Base-by-base conservation (phyloP, 2,888 invertebrate genomes). In the Octodonta nipae region DNA sequence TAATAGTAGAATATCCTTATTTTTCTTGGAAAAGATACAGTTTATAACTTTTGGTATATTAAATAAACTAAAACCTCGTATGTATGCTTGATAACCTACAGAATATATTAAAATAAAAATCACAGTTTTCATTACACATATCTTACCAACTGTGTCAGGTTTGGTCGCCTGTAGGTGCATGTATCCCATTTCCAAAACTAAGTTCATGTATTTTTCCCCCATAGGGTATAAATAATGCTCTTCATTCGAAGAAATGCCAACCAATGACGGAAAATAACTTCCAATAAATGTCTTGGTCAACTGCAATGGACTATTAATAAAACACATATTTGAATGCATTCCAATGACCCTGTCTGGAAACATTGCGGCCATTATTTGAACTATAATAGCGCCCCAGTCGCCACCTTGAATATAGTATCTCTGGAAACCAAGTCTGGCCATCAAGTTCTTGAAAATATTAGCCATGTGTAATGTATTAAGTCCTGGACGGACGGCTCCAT, bases 121-220 rank as follows among this genome's bases (percentile, higher is more conserved):
- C n/a, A n/a, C n/a, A n/a, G n/a, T n/a, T n/a, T n/a, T n/a, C n/a
- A n/a, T n/a, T n/a, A n/a, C n/a, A n/a, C n/a, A n/a, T n/a, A n/a
- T 41, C 62, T 58, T 52, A 79, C 86, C 87, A 43, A 85, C 63
- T 0, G 88, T 87, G 50, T 91, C 89, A 8, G 91, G 89, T 56
- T 87, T 89, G 0, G 88, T 86, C 0, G 83, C 72, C 54, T 91
- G 89, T 4, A 88, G 43, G 52, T 88, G 87, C 47, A 81, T 54
- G 44, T 76, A 78, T 1, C 76, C 78, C 16, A 51, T 54, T 52
- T 78, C 75, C 29, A 64, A 59, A 28, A 70, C 33, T 0, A 64
- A 5, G 33, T 54, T 59, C 2, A 60, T 55, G 41, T 40, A 63
- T 60, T 3, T 67, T 37, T 60, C 40, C 3, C 42, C 46, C 5